Base-by-base conservation (phyloP, 2,113 vertebrate species). In the Bos javanicus region DNA sequence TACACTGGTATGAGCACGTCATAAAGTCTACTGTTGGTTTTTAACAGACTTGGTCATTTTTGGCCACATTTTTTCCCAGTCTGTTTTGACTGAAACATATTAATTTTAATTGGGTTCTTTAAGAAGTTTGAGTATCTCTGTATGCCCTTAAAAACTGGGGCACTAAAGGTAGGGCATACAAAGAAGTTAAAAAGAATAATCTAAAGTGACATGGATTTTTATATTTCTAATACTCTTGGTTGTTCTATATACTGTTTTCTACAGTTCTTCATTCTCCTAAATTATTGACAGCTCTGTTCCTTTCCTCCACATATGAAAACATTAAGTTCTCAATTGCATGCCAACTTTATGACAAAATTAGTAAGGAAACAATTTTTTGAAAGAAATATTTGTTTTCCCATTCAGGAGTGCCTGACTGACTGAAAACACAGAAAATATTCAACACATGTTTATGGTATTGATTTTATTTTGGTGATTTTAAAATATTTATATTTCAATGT, bases 151-250 rank as follows among this genome's bases (percentile, higher is more conserved):
- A 95, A 93, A 90, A 85, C 74, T 90, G 25, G 64, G 43, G 5
- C 14, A 12, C 21, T 85, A 71, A 81, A 80, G 17, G 28, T 19
- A 25, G 23, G 25, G 25, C 46, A 48, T 46, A 81, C 59, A 48
- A 81, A 94, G n/a, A n/a, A 50, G 26, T 57, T 85, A 93, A 95
- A 90, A 80, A 86, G 62, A 87, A 97, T n/a, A 52, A 60, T 62
- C 28, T 76, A 87, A 71, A 71, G 19, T 33, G 25, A 82, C 71
- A 46, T 14, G 39, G n/a, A 43, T 33, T 82, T 59, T 90, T 91
- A 28, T 54, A 81, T 60, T 62, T 13, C 48, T 86, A 95, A 60
- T 57, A 93, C 7, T 64, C 13, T 56, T 74, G 74, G 43, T 30
- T 52, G n/a, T 95, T 56, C 83, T 92, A 57, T 23, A 15, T n/a